Base-by-base conservation (phyloP, 2,113 vertebrate genomes). In the Marmota flaviventris region DNA sequence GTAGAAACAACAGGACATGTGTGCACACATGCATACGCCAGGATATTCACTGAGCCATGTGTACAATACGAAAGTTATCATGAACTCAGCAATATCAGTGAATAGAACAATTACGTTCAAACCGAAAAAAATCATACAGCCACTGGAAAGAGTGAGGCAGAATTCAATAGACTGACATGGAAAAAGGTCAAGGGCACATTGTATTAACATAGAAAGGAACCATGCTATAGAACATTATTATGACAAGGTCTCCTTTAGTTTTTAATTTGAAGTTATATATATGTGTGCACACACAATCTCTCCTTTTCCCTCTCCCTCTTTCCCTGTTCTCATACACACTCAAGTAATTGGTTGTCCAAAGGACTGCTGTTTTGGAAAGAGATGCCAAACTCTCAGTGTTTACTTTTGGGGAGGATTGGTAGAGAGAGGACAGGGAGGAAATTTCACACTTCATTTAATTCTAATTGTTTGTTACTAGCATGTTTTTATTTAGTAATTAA, bases 401-500 rank as follows among this genome's bases (percentile, higher is more conserved):
- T 87, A 87, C 51, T 96, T 92, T 48, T 14, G 42, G 29, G 78
- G 27, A 93, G 34, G 13, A 56, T 4, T 70, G 16, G 61, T 72
- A 5, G 34, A 53, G n/a, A 61, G 42, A 75, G 11, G n/a, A 27
- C 4, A 91, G n/a, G 5, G n/a, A 78, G 25, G 8, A 24, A 73
- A 95, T 65, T 76, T 75, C 42, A 65, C n/a, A 77, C 0, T 87
- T 94, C 42, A 85, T 77, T 85, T 79, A 85, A 29, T 91, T 87
- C 75, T 83, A 69, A 65, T 37, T 88, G 22, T 37, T 65, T 89
- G 42, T 65, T 51, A 63, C 39, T 63, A 79, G 29, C 8, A 61
- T 39, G 53, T 37, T 97, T 96, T 96, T 27, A 76, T 93, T 75
- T 67, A 92, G 51, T 91, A 95, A 95, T 96, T 89, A 85, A 85